Evolutionary conservation across 2,888 invertebrate genomes (phyloP).

Genomic region (Caenorhabditis sinica): DNA sequence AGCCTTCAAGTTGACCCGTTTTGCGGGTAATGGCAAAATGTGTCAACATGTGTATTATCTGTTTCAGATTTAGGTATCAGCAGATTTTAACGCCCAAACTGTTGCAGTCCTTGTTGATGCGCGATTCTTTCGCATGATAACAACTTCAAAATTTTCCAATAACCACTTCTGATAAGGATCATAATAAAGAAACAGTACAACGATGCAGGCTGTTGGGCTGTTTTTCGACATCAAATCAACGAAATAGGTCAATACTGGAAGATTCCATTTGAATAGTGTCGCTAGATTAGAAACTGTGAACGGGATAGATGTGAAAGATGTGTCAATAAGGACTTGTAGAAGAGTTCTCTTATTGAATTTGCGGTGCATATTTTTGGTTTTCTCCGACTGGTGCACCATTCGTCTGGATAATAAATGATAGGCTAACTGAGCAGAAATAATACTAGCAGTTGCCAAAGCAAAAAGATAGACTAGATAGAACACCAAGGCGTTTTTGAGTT

Average conservation of each 20-base stretch:
- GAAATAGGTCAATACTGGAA: constrained; percentile 29
- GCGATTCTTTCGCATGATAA: neutral
- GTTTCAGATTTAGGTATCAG: neutral
- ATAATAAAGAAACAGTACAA: constrained; percentile 28
- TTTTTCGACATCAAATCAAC: constrained; percentile 32
- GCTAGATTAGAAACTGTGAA: constrained; percentile 16
- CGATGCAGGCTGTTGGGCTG: constrained; percentile 23
- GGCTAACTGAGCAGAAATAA: constrained; percentile 20
- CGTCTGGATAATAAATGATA: constrained; percentile 15
- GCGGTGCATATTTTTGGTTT: constrained; percentile 20
- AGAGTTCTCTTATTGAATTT: constrained; percentile 30
- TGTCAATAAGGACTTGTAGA: constrained; percentile 21
- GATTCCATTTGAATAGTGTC: constrained; percentile 7
- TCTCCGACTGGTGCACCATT: constrained; percentile 27
- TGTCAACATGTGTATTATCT: too few relatives aligned
- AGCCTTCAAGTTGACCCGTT: too few relatives aligned
- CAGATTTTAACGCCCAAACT: neutral
- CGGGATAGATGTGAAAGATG: constrained; percentile 12
- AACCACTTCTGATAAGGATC: constrained; percentile 41
- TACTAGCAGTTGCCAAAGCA: neutral
- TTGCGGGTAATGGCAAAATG: too few relatives aligned
- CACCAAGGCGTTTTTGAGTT: neutral
- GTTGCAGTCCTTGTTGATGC: neutral
- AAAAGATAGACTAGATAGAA: constrained; percentile 17
- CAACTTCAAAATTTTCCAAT: neutral